Conservation (phyloP, 2,113 vertebrate genomes). For the Rhodinocichla rosea region DNA sequence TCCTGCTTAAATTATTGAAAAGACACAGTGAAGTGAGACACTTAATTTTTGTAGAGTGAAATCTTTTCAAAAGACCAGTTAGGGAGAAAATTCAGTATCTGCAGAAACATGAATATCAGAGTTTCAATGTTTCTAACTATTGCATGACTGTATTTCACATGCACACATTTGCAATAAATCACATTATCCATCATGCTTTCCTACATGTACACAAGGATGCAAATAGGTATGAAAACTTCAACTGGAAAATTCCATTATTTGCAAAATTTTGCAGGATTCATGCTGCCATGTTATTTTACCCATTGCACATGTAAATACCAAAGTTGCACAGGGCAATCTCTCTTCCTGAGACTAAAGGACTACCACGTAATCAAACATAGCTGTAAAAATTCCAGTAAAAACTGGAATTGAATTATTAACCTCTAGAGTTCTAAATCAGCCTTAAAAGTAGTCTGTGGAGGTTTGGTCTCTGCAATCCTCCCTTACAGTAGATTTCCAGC, state of each 20-base stretch:
- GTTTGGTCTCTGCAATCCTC: background rate
- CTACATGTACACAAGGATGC: background rate
- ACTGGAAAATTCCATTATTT: background rate
- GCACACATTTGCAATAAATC: background rate
- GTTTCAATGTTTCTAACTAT: background rate
- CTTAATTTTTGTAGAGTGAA: constrained; percentile 22
- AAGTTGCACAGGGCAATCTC: background rate
- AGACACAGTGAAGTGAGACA: background rate
- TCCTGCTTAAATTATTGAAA: background rate
- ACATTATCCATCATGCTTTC: background rate
- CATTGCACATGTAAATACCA: background rate
- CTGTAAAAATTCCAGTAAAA: background rate
- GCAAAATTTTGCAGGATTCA: accelerated
- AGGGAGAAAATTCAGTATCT: background rate
- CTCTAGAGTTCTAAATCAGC: background rate
- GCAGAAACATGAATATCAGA: background rate
- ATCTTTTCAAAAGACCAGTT: background rate
- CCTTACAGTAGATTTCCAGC: background rate
- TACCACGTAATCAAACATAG: background rate
- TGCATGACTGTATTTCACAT: background rate
- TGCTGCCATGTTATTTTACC: background rate
- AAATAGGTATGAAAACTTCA: background rate
- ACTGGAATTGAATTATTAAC: background rate
- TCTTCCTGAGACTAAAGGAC: background rate
- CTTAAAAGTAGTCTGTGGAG: background rate